Evolutionary conservation across 2,888 invertebrate species (phyloP).

Genomic region (Sminthurides aquaticus): DNA sequence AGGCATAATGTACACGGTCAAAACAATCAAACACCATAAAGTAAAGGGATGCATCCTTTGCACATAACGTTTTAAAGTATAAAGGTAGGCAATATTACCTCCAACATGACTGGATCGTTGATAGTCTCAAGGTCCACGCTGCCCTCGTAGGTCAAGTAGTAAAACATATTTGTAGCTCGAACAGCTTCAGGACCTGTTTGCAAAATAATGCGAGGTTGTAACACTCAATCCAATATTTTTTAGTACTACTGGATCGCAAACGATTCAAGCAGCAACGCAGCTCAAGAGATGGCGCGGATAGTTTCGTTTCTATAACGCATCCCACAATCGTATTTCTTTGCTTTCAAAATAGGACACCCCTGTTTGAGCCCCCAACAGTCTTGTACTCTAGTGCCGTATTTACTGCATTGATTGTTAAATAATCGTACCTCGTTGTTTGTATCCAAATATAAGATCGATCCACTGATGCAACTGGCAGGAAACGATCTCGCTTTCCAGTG

Average conservation of each 20-base stretch:
- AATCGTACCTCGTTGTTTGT: conserved; percentile 91
- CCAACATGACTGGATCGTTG: conserved; percentile 79
- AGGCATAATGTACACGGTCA: background rate
- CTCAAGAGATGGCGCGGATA: background rate
- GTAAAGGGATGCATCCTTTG: background rate
- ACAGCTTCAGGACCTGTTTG: conserved; percentile 83
- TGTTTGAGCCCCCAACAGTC: no score
- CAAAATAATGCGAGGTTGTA: no score
- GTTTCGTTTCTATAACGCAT: background rate
- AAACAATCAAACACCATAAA: background rate
- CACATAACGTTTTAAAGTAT: background rate
- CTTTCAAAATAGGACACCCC: no score
- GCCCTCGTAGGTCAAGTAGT: conserved; percentile 98
- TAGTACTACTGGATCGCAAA: no score
- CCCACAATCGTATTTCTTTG: no score
- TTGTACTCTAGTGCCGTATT: no score
- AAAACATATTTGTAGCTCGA: conserved; percentile 96
- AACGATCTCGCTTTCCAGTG: conserved; percentile 96
- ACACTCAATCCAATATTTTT: no score
- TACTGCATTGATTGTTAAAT: no score
- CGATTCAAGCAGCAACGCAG: no score
- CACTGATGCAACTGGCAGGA: conserved; percentile 99
- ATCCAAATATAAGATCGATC: conserved; percentile 99
- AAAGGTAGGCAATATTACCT: conserved; percentile 52
- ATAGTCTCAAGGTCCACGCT: conserved; percentile 87